Base-by-base conservation (phyloP, 2,113 vertebrate species). In the Nothocercus nigrocapillus region DNA sequence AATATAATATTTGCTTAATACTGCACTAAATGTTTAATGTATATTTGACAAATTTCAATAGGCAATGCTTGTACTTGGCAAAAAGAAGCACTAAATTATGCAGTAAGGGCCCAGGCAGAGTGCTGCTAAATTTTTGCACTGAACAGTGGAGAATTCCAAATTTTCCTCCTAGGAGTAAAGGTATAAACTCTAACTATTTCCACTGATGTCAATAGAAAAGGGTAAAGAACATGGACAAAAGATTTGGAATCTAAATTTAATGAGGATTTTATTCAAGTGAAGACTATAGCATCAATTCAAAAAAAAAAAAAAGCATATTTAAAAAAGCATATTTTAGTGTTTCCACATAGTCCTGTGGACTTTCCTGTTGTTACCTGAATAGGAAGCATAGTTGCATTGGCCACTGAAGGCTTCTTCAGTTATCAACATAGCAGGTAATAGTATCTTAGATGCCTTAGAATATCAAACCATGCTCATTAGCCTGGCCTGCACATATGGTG, bases 311-410 rank as follows among this genome's bases (percentile, higher is more conserved):
- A 49, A n/a, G n/a, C n/a, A n/a, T n/a, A n/a, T n/a, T n/a, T n/a
- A n/a, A 22, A 49, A 22, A 51, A 17, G 3, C 6, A 61, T 3
- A 11, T 32, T 2, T 32, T 32, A 58, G 7, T 16, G 68, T 30
- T 47, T 45, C 24, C 28, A 10, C 27, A 1, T 30, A 82, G 49
- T 42, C 7, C 24, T 1, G 6, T 67, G 73, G 38, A 85, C 36
- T 67, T 16, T 38, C 56, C 8, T 54, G 3, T 53, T 54, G 32
- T 64, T n/a, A 45, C 5, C 14, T 53, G 4, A 2, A 17, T 14
- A 13, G 4, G n/a, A n/a, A 0, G 1, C 3, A 5, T 4, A 21
- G 4, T 20, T 80, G 16, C 17, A 20, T 27, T 2, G 5, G 13
- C 7, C 17, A 28, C 17, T 36, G 28, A 45, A 18, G 22, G 63